These are phyloP conservation scores for Pteria penguin DNA, from an alignment of 2,888 invertebrate species.

Conservation along the genomic window DNA sequence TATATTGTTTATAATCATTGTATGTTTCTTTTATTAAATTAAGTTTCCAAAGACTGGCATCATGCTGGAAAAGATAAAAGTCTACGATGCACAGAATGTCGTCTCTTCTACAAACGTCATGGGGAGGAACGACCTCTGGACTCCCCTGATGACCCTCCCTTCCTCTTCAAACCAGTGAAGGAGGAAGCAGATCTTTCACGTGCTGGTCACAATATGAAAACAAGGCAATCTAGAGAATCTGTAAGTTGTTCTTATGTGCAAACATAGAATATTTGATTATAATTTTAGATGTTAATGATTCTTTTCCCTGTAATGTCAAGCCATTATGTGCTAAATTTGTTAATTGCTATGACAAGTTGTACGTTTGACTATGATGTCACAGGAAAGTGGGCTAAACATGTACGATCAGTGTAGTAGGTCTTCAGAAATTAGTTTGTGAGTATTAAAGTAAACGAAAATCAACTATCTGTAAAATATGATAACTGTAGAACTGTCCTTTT, in stretches of 20 bases:
- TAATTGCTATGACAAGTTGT: too few relatives aligned
- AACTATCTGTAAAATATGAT: too few relatives aligned
- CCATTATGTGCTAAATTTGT: too few relatives aligned
- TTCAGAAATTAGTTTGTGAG: too few relatives aligned
- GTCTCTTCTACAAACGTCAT: slow-evolving; percentile 88
- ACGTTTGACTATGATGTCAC: too few relatives aligned
- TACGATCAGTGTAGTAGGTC: too few relatives aligned
- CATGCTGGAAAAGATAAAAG: slow-evolving; percentile 87
- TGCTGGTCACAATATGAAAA: slow-evolving; percentile 79
- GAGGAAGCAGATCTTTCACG: slow-evolving; percentile 73
- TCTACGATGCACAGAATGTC: slow-evolving; percentile 87
- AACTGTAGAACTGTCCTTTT: too few relatives aligned
- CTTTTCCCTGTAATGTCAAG: too few relatives aligned
- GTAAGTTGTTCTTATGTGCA: slow-evolving; percentile 63
- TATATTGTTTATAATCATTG: neutral
- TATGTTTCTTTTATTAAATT: slow-evolving; percentile 5
- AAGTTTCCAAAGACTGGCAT: slow-evolving; percentile 88
- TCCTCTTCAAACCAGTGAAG: slow-evolving; percentile 80
- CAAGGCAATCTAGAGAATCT: slow-evolving; percentile 73
- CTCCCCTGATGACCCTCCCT: slow-evolving; percentile 78
- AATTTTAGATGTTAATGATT: too few relatives aligned
- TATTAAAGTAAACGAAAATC: too few relatives aligned
- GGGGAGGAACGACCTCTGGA: slow-evolving; percentile 84
- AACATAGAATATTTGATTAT: too few relatives aligned
- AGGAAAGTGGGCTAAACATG: too few relatives aligned